These are phyloP conservation scores for Lipophrys pholis DNA, from an alignment of 2,113 vertebrate species.

Conservation along the genomic window DNA sequence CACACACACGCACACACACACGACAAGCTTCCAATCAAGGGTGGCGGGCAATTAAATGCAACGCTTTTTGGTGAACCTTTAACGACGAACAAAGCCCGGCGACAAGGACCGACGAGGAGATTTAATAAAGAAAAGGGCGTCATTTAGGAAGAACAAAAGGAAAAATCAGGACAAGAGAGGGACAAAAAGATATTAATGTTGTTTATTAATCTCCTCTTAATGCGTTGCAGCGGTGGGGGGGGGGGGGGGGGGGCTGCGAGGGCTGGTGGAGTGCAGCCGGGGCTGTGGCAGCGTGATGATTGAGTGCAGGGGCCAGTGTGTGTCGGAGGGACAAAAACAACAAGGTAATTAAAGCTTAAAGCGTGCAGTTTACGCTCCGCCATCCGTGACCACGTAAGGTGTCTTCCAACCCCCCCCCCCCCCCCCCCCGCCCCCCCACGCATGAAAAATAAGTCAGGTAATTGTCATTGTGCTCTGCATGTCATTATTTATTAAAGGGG, in stretches of 20 bases:
- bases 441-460: constrained; percentile 87
- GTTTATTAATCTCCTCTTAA: constrained; percentile 80
- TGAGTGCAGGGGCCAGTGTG: constrained; percentile 76
- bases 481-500: constrained; percentile 85
- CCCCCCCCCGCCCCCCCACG: not conserved
- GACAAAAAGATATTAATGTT: constrained; percentile 67
- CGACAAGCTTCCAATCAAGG: constrained; percentile 74
- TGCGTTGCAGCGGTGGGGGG: constrained; percentile 56
- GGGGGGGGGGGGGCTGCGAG: constrained; percentile 12
- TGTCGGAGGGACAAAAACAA: constrained; percentile 80
- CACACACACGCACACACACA: constrained; percentile 28
- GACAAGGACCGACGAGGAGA: constrained; percentile 53
- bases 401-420: constrained; percentile 66
- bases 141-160: constrained; percentile 53
- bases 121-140: constrained; percentile 67
- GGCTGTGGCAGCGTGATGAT: constrained; percentile 72
- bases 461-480: constrained; percentile 83
- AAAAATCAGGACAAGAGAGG: constrained; percentile 45
- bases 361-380: constrained; percentile 75
- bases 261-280: constrained; percentile 62
- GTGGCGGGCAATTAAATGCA: constrained; percentile 76
- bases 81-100: constrained; percentile 72
- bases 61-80: constrained; percentile 72
- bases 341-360: constrained; percentile 85
- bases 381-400: constrained; percentile 82